These are phyloP conservation scores for Galeopterus variegatus DNA, from an alignment of 2,113 vertebrate genomes.

Conservation along the genomic window DNA sequence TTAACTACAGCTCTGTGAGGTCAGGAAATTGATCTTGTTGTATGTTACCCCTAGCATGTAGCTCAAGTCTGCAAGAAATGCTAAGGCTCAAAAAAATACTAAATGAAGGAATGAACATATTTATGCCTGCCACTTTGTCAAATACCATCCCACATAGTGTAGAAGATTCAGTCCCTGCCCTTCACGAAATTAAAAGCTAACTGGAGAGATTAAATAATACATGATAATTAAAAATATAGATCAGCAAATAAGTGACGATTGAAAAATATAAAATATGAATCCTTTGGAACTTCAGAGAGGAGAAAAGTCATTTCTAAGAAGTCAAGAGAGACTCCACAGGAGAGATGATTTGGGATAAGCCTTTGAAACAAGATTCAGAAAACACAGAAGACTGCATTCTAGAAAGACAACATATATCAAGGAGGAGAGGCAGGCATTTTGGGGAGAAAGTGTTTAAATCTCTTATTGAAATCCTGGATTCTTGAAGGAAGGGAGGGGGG, in stretches of 20 bases:
- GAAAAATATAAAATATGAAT: slow-evolving; percentile 28
- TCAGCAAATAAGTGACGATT: not conserved
- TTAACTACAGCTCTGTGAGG: not conserved
- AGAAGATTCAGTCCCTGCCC: not conserved
- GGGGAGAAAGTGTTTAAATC: not conserved
- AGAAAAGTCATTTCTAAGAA: slow-evolving; percentile 28
- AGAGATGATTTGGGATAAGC: not conserved
- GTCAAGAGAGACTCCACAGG: not conserved
- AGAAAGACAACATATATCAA: not conserved
- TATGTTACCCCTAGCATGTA: not conserved
- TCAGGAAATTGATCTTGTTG: not conserved
- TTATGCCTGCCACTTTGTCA: not conserved
- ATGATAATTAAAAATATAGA: not conserved
- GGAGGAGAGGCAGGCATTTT: not conserved
- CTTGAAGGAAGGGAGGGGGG: not conserved
- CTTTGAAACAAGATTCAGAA: slow-evolving; percentile 26
- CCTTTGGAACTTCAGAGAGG: not conserved
- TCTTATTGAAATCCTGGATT: not conserved
- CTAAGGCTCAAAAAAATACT: not conserved
- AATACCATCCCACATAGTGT: not conserved
- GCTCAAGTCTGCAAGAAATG: not conserved
- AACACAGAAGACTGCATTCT: not conserved
- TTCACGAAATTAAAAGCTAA: not conserved
- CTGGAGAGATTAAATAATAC: not conserved
- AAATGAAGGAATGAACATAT: not conserved